Percentiles rank a stretch among this genome's conserved stretches.
These are phyloP conservation scores for Musca vetustissima DNA, from an alignment of 1,140 invertebrate genomes.

Conservation along the genomic window DNA sequence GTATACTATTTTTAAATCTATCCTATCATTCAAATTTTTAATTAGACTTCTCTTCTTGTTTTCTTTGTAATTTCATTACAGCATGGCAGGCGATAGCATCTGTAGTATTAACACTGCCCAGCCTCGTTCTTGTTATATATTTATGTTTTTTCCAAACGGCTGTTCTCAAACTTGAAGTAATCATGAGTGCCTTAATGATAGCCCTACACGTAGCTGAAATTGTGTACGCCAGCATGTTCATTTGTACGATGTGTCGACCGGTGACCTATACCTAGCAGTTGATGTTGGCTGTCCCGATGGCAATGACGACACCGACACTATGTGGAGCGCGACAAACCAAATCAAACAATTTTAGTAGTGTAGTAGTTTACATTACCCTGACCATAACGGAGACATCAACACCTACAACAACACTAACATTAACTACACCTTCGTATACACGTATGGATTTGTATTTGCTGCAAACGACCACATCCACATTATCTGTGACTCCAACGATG, in stretches of 20 bases:
- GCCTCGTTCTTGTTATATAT: conserved; percentile 77
- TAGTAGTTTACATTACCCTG: neutral
- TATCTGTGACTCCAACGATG: too few species aligned
- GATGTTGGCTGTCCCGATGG: conserved; percentile 7
- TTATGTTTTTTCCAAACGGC: conserved; percentile 82
- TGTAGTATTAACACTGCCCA: conserved; percentile 79
- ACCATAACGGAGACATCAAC: neutral
- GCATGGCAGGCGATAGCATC: conserved; percentile 77
- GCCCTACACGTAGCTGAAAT: conserved; percentile 77
- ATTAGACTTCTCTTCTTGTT: neutral
- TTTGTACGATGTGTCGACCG: conserved; percentile 72
- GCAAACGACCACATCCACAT: neutral
- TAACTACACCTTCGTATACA: too few species aligned
- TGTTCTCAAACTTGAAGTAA: conserved; percentile 81
- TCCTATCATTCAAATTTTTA: neutral
- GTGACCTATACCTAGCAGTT: conserved; percentile 59
- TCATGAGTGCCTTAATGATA: conserved; percentile 83
- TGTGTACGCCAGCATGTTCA: conserved; percentile 73
- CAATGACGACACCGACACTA: neutral
- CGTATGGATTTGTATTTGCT: neutral
- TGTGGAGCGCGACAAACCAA: too few species aligned
- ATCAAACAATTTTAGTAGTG: too few species aligned
- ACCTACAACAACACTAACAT: neutral
- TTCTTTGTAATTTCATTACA: conserved; percentile 54
- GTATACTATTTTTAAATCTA: neutral